A percentile compares a stretch with the other conserved stretches of the same genome.
These are phyloP conservation scores for Sylvia borin DNA, from an alignment of 2,797 vertebrate genomes.

Conservation along the genomic window DNA sequence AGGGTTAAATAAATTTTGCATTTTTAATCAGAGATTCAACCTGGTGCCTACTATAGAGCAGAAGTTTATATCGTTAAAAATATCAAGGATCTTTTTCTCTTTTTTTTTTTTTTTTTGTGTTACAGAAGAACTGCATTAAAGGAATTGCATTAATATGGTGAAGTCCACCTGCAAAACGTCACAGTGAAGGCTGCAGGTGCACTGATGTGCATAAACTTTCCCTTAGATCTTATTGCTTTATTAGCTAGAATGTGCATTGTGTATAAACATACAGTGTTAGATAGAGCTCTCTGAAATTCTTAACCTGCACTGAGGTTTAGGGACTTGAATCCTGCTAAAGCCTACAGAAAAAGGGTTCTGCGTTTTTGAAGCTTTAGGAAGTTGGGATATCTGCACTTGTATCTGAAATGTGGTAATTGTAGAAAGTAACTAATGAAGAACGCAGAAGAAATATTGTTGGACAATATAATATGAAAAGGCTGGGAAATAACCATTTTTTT, in stretches of 20 bases:
- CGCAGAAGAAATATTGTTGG: not conserved
- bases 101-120: not conserved
- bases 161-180: not conserved
- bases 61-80: not conserved
- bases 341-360: not conserved
- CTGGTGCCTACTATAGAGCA: not conserved
- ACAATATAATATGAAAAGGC: not conserved
- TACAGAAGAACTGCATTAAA: not conserved
- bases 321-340: not conserved
- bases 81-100: not conserved
- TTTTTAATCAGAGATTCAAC: not conserved
- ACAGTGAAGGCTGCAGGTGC: not conserved
- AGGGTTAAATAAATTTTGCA: not conserved
- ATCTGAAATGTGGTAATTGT: not conserved
- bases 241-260: not conserved
- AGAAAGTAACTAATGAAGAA: not conserved
- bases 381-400: not conserved
- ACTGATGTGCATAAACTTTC: not conserved
- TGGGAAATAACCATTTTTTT: not conserved
- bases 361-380: not conserved
- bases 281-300: not conserved
- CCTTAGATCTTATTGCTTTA: not conserved
- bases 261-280: not conserved
- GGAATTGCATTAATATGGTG: not conserved
- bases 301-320: not conserved